Base-by-base conservation (phyloP, 2,888 invertebrate species). In the Chrysolina americana region DNA sequence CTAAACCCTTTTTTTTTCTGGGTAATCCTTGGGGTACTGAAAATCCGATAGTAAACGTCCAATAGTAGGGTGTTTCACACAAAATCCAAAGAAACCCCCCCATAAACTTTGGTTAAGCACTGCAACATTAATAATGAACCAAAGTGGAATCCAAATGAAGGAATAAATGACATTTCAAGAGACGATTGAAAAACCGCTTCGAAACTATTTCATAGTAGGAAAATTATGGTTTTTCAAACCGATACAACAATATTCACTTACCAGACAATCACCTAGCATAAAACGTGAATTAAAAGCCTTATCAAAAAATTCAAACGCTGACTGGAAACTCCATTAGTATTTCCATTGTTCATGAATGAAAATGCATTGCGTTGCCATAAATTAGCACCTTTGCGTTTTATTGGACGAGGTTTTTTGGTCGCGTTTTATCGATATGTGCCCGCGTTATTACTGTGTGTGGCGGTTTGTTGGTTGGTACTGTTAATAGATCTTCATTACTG, bases 401-500 rank as follows among this genome's bases (percentile, higher is more conserved):
- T 53, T 53, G 53, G 19, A 53, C 44, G 44, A 44, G 44, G 53
- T 19, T 53, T 53, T 53, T 53, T 21, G 53, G 53, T 53, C 53
- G 53, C 53, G 53, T 13, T 53, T 19, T 53, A 53, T 53, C 53
- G 53, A 53, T 53, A 53, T 53, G 53, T 11, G 53, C 21, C 15
- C 21, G 21, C 21, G 9, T 53, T 17, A 53, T 53, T 53, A 53
- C 21, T 53, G 19, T 19, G 53, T 19, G 10, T 53, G 53, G 53
- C 9, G 21, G 19, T 19, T 21, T 53, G 53, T 53, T 13, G 53
- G 53, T 53, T 53, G 11, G 53, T 13, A 21, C 53, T 53, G 53
- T 53, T 53, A 53, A 53, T 53, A 53, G 53, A 53, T 53, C 53
- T 53, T 53, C 53, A 53, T 53, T 53, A 53, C 19, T 11, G 21